Percentiles rank a stretch among this genome's conserved stretches.
phyloP scores from a whole-genome alignment of 92 coral and sea anemone genomes.

The Ricordea florida region DNA sequence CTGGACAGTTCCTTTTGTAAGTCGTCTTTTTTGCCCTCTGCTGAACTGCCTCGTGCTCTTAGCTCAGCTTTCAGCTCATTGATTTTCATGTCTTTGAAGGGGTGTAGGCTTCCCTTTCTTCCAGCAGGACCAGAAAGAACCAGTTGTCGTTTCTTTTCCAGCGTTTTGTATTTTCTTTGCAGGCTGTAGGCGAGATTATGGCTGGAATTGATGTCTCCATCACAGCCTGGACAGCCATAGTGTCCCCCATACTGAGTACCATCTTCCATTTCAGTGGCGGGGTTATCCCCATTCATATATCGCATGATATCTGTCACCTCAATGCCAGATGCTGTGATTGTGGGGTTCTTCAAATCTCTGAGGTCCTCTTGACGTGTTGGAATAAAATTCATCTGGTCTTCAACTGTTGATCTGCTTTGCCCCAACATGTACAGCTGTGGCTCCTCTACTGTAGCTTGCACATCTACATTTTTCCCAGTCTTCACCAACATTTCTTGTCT shows the following conservation, averaged over 20 bases:
- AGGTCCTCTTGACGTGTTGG: slow-evolving; percentile 49
- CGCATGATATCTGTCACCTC: slow-evolving; percentile 33
- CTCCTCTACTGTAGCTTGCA: slow-evolving; percentile 47
- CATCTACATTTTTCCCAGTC: slow-evolving; percentile 34
- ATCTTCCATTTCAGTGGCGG: slow-evolving; percentile 41
- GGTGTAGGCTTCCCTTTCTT: slow-evolving; percentile 13
- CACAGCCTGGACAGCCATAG: slow-evolving; percentile 52
- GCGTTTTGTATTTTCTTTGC: slow-evolving; percentile 19
- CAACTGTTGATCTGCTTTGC: slow-evolving; percentile 41
- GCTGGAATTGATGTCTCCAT: slow-evolving; percentile 9
- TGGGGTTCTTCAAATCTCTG: background rate
- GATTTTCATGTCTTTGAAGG: slow-evolving; percentile 37
- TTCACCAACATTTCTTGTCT: background rate
- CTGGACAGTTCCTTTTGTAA: background rate
- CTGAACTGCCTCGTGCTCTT: background rate
- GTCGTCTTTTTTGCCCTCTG: slow-evolving; percentile 18
- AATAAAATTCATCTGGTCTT: slow-evolving; percentile 44
- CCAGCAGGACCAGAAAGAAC: slow-evolving; percentile 28
- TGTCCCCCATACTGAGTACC: slow-evolving; percentile 55
- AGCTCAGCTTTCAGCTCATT: slow-evolving; percentile 36
- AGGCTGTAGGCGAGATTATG: slow-evolving; percentile 20
- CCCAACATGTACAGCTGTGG: slow-evolving; percentile 60
- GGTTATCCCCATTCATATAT: slow-evolving; percentile 52
- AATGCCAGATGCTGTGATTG: slow-evolving; percentile 4
- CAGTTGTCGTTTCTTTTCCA: slow-evolving; percentile 1